phyloP scores from a whole-genome alignment of 1,140 invertebrate species.

The Trypoxylus dichotomus region DNA sequence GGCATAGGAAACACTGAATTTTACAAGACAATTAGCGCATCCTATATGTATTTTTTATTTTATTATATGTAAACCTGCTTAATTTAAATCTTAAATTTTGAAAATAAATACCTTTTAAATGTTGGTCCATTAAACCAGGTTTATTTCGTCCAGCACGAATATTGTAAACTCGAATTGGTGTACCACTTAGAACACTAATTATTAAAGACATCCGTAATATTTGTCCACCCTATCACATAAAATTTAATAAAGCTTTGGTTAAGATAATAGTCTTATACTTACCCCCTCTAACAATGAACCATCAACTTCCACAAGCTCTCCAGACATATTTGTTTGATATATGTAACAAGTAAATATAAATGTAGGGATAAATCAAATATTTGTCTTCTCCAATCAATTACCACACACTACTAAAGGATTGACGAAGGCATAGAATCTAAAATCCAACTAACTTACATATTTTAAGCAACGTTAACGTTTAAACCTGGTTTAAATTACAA shows the following conservation, averaged over 20 bases:
- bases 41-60: no score
- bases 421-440: no score
- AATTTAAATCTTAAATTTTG: conserved; percentile 24
- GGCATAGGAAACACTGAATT: no score
- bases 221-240: conserved; percentile 76
- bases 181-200: conserved; percentile 73
- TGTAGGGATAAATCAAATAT: no score
- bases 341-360: neutral
- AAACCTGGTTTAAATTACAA: no score
- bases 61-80: no score
- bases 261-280: conserved; percentile 27
- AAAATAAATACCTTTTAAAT: conserved; percentile 69
- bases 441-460: no score
- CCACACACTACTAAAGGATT: no score
- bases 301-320: conserved; percentile 45
- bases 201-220: conserved; percentile 78
- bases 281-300: conserved; percentile 51
- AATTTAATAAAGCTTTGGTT: neutral
- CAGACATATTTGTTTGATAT: conserved; percentile 33
- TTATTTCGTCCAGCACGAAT: conserved; percentile 78
- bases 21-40: no score
- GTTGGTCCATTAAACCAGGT: conserved; percentile 83
- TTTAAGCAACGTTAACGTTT: no score
- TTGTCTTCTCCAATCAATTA: no score
- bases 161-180: conserved; percentile 75